phyloP scores from a whole-genome alignment of 2,113 vertebrate species.

The Oriolus oriolus region DNA sequence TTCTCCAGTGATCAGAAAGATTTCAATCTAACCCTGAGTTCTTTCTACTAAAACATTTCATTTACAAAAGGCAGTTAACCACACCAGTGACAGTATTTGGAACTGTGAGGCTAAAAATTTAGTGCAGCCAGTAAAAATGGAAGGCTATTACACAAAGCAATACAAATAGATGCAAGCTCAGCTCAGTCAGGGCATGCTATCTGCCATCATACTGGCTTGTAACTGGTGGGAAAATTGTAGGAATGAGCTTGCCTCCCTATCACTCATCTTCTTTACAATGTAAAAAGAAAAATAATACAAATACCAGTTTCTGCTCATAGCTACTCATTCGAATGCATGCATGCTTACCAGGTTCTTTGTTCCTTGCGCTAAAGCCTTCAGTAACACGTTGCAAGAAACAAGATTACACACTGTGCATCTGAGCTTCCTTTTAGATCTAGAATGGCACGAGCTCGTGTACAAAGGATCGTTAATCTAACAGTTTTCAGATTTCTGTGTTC shows the following conservation, averaged over 20 bases:
- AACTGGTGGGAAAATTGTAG: background rate
- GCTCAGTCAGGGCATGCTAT: background rate
- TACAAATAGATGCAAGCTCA: background rate
- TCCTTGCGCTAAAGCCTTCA: background rate
- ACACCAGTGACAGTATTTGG: background rate
- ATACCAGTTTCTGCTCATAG: background rate
- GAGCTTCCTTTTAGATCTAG: background rate
- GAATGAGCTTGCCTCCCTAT: background rate
- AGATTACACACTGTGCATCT: background rate
- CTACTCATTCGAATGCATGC: background rate
- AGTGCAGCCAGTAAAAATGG: background rate
- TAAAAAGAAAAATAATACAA: background rate
- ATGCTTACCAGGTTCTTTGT: background rate
- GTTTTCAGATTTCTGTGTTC: background rate
- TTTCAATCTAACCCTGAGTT: background rate
- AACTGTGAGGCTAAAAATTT: background rate
- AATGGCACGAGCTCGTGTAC: background rate
- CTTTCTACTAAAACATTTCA: background rate
- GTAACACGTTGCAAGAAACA: background rate
- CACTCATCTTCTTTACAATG: background rate
- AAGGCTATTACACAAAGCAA: background rate
- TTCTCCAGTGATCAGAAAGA: background rate
- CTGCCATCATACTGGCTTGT: background rate
- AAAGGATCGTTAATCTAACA: background rate
- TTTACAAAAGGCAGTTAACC: background rate